Evolutionary conservation across 2,888 invertebrate species (phyloP).

Genomic region (Graphium colonna): DNA sequence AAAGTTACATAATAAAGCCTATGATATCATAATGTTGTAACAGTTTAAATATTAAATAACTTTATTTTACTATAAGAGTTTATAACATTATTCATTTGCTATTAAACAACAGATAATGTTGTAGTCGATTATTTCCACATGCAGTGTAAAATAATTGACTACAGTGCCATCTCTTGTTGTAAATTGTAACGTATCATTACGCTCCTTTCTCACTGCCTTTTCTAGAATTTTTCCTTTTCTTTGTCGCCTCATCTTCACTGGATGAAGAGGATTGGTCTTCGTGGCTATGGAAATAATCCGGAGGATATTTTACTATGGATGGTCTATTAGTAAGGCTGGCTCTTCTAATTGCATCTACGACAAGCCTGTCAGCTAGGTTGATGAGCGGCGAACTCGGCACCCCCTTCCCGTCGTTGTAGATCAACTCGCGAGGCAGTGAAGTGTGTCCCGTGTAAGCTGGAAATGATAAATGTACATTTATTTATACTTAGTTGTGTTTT

Average conservation of each 20-base stretch:
- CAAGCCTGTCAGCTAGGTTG: slow-evolving; percentile 59
- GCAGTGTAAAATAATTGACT: too few species aligned
- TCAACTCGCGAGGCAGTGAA: slow-evolving; percentile 44
- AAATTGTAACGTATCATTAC: too few species aligned
- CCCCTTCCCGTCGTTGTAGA: slow-evolving; percentile 43
- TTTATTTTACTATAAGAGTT: not conserved
- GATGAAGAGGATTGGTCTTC: slow-evolving; percentile 60
- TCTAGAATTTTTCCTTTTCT: slow-evolving; percentile 25
- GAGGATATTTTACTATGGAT: slow-evolving; percentile 62
- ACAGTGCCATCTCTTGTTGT: too few species aligned
- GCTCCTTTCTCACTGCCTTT: slow-evolving; percentile 34
- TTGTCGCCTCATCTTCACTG: slow-evolving; percentile 53
- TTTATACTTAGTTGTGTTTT: too few species aligned
- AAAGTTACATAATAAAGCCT: not conserved
- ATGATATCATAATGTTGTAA: too few species aligned
- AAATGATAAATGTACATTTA: slow-evolving; percentile 30
- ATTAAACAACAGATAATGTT: slow-evolving; percentile 8
- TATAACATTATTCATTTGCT: not conserved
- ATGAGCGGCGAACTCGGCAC: slow-evolving; percentile 47
- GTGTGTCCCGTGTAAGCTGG: slow-evolving; percentile 53
- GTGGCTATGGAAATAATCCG: slow-evolving; percentile 60
- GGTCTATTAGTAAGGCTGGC: slow-evolving; percentile 64
- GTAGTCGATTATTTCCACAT: too few species aligned
- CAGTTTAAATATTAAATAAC: not conserved
- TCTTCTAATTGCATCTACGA: slow-evolving; percentile 62